Evolutionary conservation across 1,140 invertebrate genomes (phyloP).

Genomic region (Chrysomallon squamiferum): DNA sequence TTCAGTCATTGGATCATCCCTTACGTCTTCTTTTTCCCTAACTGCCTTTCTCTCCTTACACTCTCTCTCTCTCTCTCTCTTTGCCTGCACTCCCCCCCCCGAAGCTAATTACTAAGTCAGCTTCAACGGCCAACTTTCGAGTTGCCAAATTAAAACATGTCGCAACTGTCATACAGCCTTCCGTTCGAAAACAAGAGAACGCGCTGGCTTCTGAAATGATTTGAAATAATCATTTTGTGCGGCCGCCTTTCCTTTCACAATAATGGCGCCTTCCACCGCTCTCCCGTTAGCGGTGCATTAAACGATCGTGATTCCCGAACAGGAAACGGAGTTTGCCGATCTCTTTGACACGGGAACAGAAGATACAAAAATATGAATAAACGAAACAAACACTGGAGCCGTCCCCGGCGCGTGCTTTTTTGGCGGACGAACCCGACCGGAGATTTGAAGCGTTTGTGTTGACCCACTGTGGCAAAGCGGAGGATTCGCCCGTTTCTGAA

Average conservation of each 20-base stretch:
- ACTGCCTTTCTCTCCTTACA: neutral
- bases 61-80: too few species aligned
- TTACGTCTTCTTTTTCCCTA: neutral
- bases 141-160: constrained; percentile 5
- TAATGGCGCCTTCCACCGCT: neutral
- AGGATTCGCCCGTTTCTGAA: constrained; percentile 7
- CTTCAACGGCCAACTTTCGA: neutral
- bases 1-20: neutral
- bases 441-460: neutral
- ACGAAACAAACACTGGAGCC: constrained; percentile 24
- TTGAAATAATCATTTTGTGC: constrained; percentile 4
- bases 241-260: neutral
- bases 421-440: neutral
- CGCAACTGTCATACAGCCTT: constrained; percentile 2
- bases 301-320: neutral
- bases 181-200: constrained; percentile 10
- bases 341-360: neutral
- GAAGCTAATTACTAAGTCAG: constrained; percentile 6
- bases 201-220: neutral
- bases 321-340: constrained; percentile 1
- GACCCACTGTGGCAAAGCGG: neutral
- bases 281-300: neutral
- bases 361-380: constrained; percentile 29
- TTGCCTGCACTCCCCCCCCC: neutral
- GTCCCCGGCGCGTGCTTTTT: neutral